Evolutionary conservation across 2,113 vertebrate genomes (phyloP), one percentile per base, ranked within the genome.

Genomic region (Apteryx owenii): DNA sequence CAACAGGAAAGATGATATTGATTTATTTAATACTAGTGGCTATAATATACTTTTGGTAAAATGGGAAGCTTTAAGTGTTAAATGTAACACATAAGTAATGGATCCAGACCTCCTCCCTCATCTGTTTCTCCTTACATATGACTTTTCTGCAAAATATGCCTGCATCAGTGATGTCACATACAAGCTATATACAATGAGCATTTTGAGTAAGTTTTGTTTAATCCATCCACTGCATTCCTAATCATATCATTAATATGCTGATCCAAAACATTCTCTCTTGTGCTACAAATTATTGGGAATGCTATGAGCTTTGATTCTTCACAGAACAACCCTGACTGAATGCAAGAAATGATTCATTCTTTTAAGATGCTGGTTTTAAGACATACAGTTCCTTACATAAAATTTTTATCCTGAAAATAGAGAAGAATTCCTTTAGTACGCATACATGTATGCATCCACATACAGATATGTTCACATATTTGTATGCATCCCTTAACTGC

Each of bases 131-230:
- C 3, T 72, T 64, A 36, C 2, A 40, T 73, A 60, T 0, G 0
- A 29, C 1, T 64, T 58, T 64, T 79, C 40, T 54, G 16, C 12
- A 79, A 91, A 71, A 60, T 25, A 54, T 3, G 29, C 6, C 20
- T 70, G 4, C 22, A 36, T 19, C 0, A 0, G 3, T 88, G 20
- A n/a, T 69, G 3, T 26, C 48, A 66, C 9, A 21, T 2, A 20
- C 56, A 5, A 10, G 10, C 29, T 53, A 68, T 6, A 12, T 10
- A 11, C 20, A 62, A 22, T 31, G 8, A 66, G 2, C 3, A 31
- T 88, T 82, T 58, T 61, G 38, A 64, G 10, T 51, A 42, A 66
- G 5, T 79, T 84, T 73, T 89, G 10, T 20, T 70, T 62, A 58
- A 68, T 58, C 26, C 10, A 46, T 17, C 17, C 7, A 33, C 25